Evolutionary conservation across 2,888 invertebrate genomes (phyloP).

Genomic region (Eucera pruinosa): DNA sequence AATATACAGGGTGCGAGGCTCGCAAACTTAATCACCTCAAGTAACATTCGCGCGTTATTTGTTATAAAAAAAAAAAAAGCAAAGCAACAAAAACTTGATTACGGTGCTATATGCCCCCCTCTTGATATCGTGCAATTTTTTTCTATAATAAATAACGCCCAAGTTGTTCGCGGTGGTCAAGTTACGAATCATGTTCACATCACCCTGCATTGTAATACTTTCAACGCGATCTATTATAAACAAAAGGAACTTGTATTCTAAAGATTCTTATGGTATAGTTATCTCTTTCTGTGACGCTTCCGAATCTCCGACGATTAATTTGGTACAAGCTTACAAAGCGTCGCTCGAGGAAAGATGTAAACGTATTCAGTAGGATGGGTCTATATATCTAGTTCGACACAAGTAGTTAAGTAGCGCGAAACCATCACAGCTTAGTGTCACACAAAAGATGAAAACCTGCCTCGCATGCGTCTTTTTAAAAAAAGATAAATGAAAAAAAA

Average conservation of each 20-base stretch:
- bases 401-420: constrained; percentile 73
- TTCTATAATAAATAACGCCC: too few relatives aligned
- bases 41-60: too few relatives aligned
- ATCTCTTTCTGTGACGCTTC: not conserved
- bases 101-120: too few relatives aligned
- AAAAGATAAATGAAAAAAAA: too few relatives aligned
- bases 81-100: too few relatives aligned
- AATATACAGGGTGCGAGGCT: too few relatives aligned
- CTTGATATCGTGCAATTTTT: too few relatives aligned
- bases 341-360: constrained; percentile 69
- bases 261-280: not conserved
- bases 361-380: constrained; percentile 80
- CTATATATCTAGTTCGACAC: constrained; percentile 79
- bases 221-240: constrained; percentile 5
- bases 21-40: too few relatives aligned
- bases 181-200: too few relatives aligned
- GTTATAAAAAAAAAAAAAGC: too few relatives aligned
- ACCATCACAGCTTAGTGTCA: constrained; percentile 67
- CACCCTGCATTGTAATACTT: too few relatives aligned
- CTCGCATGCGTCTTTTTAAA: constrained; percentile 27
- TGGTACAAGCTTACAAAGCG: constrained; percentile 23
- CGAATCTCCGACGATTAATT: constrained; percentile 24
- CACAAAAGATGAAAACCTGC: constrained; percentile 2
- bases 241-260: not conserved
- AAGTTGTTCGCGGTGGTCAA: too few relatives aligned